Percentiles rank a stretch among this genome's conserved stretches.
Evolutionary conservation across 2,797 vertebrate genomes (phyloP).

Genomic region (Crax fasciolata): DNA sequence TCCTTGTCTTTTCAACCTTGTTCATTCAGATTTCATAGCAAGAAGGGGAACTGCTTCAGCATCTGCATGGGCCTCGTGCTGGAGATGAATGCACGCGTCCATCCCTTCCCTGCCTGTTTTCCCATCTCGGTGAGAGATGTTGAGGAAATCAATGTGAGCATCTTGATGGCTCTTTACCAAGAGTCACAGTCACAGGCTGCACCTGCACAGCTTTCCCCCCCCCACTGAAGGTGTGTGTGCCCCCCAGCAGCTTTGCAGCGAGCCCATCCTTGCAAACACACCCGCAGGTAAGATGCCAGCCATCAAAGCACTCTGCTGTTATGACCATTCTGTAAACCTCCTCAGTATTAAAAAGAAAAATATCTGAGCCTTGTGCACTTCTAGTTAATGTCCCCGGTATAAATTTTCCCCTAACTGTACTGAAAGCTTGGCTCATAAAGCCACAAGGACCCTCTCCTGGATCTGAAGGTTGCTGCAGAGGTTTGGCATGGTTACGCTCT

Average conservation of each 20-base stretch:
- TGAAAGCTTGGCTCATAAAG: slow-evolving; percentile 23
- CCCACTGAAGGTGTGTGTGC: fast-evolving
- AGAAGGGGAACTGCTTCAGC: background rate
- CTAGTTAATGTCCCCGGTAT: slow-evolving; percentile 3
- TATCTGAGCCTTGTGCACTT: background rate
- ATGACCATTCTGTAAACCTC: background rate
- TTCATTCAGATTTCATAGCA: slow-evolving; percentile 27
- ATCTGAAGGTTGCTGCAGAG: background rate
- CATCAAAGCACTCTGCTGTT: background rate
- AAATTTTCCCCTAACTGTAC: slow-evolving; percentile 18
- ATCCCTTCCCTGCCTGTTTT: background rate
- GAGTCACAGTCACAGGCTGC: background rate
- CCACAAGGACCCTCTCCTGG: background rate
- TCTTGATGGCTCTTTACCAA: background rate
- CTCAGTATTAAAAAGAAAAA: background rate
- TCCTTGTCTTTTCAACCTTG: slow-evolving; percentile 7
- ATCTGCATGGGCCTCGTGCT: background rate
- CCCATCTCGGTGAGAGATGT: background rate
- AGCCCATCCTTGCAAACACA: background rate
- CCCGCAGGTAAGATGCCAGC: background rate
- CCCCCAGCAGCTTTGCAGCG: background rate
- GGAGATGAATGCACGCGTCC: background rate
- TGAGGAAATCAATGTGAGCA: background rate
- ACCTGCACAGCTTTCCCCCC: background rate
- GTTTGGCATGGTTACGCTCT: fast-evolving